A percentile compares a stretch with the other conserved stretches of the same genome.
Evolutionary conservation across 2,888 invertebrate genomes (phyloP).

Genomic region (Nomada fabriciana): DNA sequence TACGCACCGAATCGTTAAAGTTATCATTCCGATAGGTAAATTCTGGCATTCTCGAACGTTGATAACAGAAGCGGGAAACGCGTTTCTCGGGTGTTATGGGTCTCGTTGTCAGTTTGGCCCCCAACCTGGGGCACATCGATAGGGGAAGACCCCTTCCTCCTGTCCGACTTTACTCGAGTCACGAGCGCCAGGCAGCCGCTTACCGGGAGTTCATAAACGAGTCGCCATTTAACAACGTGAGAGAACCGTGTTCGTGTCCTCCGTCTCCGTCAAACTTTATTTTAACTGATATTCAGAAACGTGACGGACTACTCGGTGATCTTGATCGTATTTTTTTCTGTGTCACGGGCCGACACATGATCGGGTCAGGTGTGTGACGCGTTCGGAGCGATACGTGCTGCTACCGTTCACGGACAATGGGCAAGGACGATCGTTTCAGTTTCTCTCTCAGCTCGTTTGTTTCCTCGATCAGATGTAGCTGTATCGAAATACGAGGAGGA

Average conservation of each 20-base stretch:
- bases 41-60: not conserved
- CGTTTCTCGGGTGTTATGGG: slow-evolving; percentile 1
- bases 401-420: slow-evolving; percentile 58
- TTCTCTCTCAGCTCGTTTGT: slow-evolving; percentile 46
- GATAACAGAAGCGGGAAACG: not conserved
- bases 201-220: slow-evolving; percentile 68
- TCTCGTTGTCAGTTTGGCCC: slow-evolving; percentile 27
- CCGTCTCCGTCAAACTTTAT: too few relatives aligned
- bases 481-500: slow-evolving; percentile 8
- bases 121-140: slow-evolving; percentile 53
- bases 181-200: slow-evolving; percentile 66
- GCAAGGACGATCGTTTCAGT: slow-evolving; percentile 62
- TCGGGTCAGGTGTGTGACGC: slow-evolving; percentile 42
- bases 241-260: slow-evolving; percentile 48
- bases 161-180: slow-evolving; percentile 56
- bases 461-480: slow-evolving; percentile 42
- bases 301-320: slow-evolving; percentile 41
- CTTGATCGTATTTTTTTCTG: slow-evolving; percentile 62
- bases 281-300: slow-evolving; percentile 20
- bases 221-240: slow-evolving; percentile 66
- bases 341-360: slow-evolving; percentile 61
- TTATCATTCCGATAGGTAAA: too few relatives aligned
- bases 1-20: too few relatives aligned
- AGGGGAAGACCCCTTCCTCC: slow-evolving; percentile 64
- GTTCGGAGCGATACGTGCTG: slow-evolving; percentile 25